Evolutionary conservation across 2,113 vertebrate genomes (phyloP).

Genomic region (Psophia crepitans): DNA sequence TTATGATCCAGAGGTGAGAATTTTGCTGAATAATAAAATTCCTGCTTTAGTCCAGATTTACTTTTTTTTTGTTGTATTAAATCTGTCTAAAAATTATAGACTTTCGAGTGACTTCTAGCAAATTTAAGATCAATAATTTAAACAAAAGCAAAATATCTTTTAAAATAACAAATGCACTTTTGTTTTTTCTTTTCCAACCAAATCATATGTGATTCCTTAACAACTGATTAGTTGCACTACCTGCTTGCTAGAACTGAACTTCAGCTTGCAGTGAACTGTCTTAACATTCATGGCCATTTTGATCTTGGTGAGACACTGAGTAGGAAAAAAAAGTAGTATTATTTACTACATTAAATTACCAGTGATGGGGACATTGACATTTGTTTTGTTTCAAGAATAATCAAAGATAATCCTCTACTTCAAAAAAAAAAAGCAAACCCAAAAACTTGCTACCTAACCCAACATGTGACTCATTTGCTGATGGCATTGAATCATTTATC

Average conservation of each 20-base stretch:
- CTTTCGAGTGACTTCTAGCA: not conserved
- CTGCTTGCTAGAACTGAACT: not conserved
- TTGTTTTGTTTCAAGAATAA: not conserved
- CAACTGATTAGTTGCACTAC: not conserved
- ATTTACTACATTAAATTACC: not conserved
- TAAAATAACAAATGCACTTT: not conserved
- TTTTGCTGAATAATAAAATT: not conserved
- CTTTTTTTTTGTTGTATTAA: not conserved
- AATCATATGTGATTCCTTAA: not conserved
- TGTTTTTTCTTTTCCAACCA: not conserved
- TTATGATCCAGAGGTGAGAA: no score
- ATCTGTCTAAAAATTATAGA: not conserved
- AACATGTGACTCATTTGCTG: not conserved
- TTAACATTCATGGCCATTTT: not conserved
- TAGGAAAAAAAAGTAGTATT: not conserved
- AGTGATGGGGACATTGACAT: not conserved
- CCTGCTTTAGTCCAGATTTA: not conserved
- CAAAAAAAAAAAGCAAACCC: not conserved
- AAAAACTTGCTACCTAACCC: not conserved
- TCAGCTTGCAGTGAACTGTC: not conserved
- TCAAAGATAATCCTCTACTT: not conserved
- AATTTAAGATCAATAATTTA: not conserved
- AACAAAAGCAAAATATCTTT: not conserved
- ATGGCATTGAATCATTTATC: not conserved
- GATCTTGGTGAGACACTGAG: not conserved